Base-by-base conservation (phyloP, 2,797 vertebrate genomes). In the Paguma larvata region DNA sequence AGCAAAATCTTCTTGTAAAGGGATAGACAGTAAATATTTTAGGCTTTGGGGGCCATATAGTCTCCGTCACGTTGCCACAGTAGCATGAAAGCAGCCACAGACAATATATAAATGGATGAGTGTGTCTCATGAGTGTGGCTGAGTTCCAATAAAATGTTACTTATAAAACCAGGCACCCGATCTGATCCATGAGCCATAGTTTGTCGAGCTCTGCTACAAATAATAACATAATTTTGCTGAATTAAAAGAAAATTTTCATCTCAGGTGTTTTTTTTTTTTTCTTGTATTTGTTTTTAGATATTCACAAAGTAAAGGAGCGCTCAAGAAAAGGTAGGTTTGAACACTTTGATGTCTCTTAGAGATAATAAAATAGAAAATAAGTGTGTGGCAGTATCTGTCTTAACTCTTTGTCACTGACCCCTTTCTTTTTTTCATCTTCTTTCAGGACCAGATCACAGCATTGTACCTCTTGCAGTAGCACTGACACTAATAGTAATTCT, bases 391-490 rank as follows among this genome's bases (percentile, higher is more conserved):
- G 18, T 70, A 21, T 51, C 67, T 73, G 1, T 51, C 23, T 96
- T 59, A 77, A 95, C 95, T 88, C 41, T 6, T 59, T 87, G 12
- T 92, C 94, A 80, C 0, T 89, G 23, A 97, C 75, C 7, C 70
- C 83, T 77, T 92, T 32, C 30, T 97, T 77, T 96, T 9, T 51
- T 63, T 85, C 95, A 92, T 98, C 34, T 82, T 97, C 21, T 98
- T 98, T 94, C 98, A 99, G 99, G 96, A 95, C 98, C 99, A 2
- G 98, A 99, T 97, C 98, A 98, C 44, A 98, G 98, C 2, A 44
- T 99, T 15, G 96, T 99, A 63, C 98, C 99, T 27, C 97, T 99
- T 30, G 98, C 99, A 2, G 98, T 99, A 87, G 98, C 99, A 21
- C 51, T 98, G 92, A 99, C 99, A 0, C 91, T 99, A 32, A 72